Evolutionary conservation across 2,797 vertebrate genomes (phyloP), one percentile per base, ranked within the genome.

Genomic region (Peromyscus melanophrys): DNA sequence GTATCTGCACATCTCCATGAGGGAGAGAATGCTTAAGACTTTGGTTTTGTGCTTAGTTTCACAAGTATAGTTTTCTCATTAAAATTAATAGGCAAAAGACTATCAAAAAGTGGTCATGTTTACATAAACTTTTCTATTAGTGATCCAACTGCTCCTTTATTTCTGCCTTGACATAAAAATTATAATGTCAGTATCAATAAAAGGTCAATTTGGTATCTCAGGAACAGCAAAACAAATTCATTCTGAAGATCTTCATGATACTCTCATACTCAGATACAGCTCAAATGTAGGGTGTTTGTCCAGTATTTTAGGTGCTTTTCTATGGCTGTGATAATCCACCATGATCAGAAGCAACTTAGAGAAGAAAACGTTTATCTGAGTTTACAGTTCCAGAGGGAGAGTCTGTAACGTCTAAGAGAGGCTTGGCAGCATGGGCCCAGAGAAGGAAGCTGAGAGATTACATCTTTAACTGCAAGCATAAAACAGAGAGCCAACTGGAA

Each of bases 11-110:
- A 52, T 37, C 63, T 69, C 84, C 34, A 27, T n/a, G 69, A 76
- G 55, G 52, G 34, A 52, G 23, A 40, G 25, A 55, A 16, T 23
- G 4, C 34, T 23, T 14, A 59, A 21, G 52, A 40, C 1, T 43
- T 11, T 82, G 5, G 17, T 55, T 96, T 34, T 23, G 16, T 43
- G 4, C 34, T 11, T 90, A 13, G 17, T 77, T 96, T 96, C 37
- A 7, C 67, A 76, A 55, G n/a, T 81, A 67, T 27, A 40, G 27
- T 16, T 80, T 82, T 85, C 55, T 81, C 82, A 40, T 77, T 92
- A 96, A 96, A 96, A 77, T 87, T 91, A 77, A 84, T 71, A 94
- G n/a, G 49, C 7, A 80, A 93, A 91, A 95, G 73, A 40, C 34
- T 61, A 17, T 89, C 40, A 81, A 89, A 95, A 55, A n/a, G 13